Evolutionary conservation across 2,888 invertebrate genomes (phyloP).

Genomic region (Chloroclystis v-ata): DNA sequence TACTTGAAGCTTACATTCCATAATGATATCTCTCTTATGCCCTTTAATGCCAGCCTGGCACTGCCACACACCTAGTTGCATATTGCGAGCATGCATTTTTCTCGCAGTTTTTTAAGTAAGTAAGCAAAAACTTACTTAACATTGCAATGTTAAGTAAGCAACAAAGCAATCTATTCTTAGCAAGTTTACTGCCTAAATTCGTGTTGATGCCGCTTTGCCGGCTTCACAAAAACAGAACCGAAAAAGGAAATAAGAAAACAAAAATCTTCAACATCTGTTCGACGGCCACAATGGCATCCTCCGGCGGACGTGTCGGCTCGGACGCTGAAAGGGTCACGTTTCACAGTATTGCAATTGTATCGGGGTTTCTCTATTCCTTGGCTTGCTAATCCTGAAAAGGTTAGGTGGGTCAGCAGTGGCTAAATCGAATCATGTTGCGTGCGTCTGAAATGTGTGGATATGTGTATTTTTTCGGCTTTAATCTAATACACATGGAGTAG

Average conservation of each 20-base stretch:
- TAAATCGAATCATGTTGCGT: slow-evolving; percentile 3
- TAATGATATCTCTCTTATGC: no score
- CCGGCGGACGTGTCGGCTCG: slow-evolving; percentile 18
- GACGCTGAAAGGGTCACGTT: slow-evolving; percentile 22
- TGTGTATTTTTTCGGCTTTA: not conserved
- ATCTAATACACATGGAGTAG: not conserved
- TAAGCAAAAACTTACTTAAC: no score
- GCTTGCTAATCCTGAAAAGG: slow-evolving; percentile 15
- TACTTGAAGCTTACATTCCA: no score
- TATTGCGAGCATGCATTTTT: no score
- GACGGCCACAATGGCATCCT: slow-evolving; percentile 18
- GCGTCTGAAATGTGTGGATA: not conserved
- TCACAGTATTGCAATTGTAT: slow-evolving; percentile 19
- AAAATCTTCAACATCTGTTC: slow-evolving; percentile 22
- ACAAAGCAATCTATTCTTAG: no score
- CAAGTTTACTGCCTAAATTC: no score
- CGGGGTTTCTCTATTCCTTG: slow-evolving; percentile 17
- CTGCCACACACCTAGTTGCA: no score
- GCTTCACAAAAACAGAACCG: not conserved
- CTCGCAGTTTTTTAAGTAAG: no score
- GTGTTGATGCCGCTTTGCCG: no score
- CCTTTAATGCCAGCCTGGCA: no score
- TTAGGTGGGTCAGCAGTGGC: slow-evolving; percentile 5
- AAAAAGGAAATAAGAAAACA: slow-evolving; percentile 13
- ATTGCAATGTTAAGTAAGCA: no score